Percentiles rank a stretch among this genome's conserved stretches.
phyloP scores from a whole-genome alignment of 2,797 vertebrate species.

The Acrossocheilus wenchowensis region DNA sequence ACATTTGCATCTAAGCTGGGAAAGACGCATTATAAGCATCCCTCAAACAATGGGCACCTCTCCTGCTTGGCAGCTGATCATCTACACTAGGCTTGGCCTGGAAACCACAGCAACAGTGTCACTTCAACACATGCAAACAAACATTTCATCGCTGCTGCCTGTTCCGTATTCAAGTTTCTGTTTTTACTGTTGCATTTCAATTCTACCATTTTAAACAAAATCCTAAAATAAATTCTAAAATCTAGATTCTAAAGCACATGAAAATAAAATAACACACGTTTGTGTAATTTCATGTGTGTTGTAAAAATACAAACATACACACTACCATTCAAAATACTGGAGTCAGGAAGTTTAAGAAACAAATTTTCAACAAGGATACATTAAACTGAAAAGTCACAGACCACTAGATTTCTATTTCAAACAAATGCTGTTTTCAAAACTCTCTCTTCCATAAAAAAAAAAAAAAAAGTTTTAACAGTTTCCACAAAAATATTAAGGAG shows the following conservation, averaged over 20 bases:
- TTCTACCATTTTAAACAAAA: neutral
- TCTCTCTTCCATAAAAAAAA: no score
- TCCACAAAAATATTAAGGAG: neutral
- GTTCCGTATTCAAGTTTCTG: neutral
- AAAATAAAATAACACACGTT: neutral
- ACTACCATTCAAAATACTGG: neutral
- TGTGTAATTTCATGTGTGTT: neutral
- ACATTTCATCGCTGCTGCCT: neutral
- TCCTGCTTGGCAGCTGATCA: conserved; percentile 18
- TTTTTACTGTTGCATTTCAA: neutral
- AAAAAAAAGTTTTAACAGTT: neutral
- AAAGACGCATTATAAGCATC: conserved; percentile 41
- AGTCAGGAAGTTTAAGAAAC: no score
- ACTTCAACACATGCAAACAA: conserved; percentile 23
- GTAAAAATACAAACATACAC: neutral
- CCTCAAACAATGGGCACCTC: conserved; percentile 40
- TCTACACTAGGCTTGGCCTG: conserved; percentile 14
- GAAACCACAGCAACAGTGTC: conserved; percentile 36
- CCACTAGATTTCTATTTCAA: neutral
- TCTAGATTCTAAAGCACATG: neutral
- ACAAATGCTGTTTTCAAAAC: neutral
- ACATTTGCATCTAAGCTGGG: conserved; percentile 62
- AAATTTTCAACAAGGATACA: neutral
- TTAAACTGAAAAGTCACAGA: neutral
- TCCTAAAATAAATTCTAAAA: neutral